These are phyloP conservation scores for Drosophila cardini DNA, from an alignment of 1,140 invertebrate genomes.

Conservation along the genomic window DNA sequence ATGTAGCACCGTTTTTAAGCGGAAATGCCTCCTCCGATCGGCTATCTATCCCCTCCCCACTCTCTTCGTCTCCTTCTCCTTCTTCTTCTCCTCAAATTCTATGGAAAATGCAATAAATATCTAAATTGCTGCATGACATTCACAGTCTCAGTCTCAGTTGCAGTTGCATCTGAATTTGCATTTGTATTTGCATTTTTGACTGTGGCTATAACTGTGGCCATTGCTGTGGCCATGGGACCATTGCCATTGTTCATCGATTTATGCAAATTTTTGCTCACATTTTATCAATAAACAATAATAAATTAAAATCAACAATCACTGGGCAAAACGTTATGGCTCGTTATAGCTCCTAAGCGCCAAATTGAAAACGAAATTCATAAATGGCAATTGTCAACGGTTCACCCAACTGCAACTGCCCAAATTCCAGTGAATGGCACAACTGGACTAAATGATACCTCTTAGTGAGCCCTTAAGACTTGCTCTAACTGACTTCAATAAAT, in stretches of 20 bases:
- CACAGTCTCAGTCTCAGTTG: not conserved
- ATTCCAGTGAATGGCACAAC: not conserved
- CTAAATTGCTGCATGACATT: conserved; percentile 51
- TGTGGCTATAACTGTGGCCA: conserved; percentile 5
- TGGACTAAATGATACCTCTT: no score
- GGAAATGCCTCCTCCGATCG: conserved; percentile 38
- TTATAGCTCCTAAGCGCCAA: conserved; percentile 22
- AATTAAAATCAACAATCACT: conserved; percentile 77
- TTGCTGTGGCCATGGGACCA: conserved; percentile 15
- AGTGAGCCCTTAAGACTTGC: no score
- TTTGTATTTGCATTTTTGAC: not conserved
- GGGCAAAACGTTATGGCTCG: conserved; percentile 24
- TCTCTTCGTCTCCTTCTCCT: no score
- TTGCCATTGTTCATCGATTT: conserved; percentile 79
- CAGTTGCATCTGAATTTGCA: conserved; percentile 1
- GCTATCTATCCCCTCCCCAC: not conserved
- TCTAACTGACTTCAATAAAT: no score
- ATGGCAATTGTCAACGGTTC: conserved; percentile 70
- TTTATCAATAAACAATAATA: conserved; percentile 83
- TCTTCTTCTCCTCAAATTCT: no score
- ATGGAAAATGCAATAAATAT: conserved; percentile 78
- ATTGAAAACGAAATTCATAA: conserved; percentile 77
- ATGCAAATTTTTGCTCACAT: conserved; percentile 70
- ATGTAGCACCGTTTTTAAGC: conserved; percentile 37
- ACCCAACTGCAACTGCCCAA: conserved; percentile 16